Base-by-base conservation (phyloP, 1,140 invertebrate species). In the Solenopsis fugax region DNA sequence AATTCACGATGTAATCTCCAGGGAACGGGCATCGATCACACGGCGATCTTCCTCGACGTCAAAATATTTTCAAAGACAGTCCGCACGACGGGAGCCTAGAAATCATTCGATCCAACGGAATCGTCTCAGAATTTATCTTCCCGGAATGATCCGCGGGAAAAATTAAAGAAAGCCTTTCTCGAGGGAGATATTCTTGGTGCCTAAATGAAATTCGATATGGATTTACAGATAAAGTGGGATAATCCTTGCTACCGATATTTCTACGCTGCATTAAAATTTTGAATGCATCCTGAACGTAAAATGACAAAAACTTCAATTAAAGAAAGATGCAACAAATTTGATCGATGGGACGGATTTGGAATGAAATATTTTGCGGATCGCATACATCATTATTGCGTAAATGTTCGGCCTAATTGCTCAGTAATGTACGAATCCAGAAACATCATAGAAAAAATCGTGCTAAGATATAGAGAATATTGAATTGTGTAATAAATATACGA, bases 1-100 rank as follows among this genome's bases (percentile, higher is more conserved):
- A 92, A 93, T 93, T 93, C 92, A 93, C 86, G 87, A 86, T 89
- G 91, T 91, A 93, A 93, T 93, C 92, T 91, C 92, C 48, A 82
- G 92, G 92, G 92, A 92, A 92, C 85, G 88, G 54, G 92, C 92
- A 93, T 93, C 92, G 92, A 93, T 93, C 92, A 93, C 92, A 87
- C 88, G 78, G 84, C 77, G 91, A 92, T 90, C 90, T 93, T 91
- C 80, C 77, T 69, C 77, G 77, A 81, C 88, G 92, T 93, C 92
- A 93, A 93, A 93, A 93, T 93, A 93, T 93, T 93, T 93, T 91
- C 85, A 89, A 76, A 80, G 87, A 86, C 87, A 82, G 76, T 86
- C 81, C 82, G 77, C 84, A 72, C 87, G 75, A 50, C 58, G 12
- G 76, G 58, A 67, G 71, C 56, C 48, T 86, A 50, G 52, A 50